These are phyloP conservation scores for Zonitis immaculata DNA, from an alignment of 2,888 invertebrate genomes.

Conservation along the genomic window DNA sequence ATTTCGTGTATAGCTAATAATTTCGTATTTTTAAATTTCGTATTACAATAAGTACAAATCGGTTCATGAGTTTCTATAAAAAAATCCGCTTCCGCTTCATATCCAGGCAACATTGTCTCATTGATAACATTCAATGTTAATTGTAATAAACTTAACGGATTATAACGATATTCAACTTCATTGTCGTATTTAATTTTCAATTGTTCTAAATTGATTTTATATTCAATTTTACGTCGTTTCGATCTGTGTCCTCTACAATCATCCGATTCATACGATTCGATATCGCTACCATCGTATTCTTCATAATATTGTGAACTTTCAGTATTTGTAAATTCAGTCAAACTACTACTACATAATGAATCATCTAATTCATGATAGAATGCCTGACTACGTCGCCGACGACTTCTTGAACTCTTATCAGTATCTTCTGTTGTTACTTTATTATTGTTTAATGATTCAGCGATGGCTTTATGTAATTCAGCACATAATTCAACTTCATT, in stretches of 20 bases:
- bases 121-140: constrained; percentile 41
- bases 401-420: constrained; percentile 28
- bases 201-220: constrained; percentile 7
- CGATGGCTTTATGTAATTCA: constrained; percentile 37
- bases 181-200: constrained; percentile 25
- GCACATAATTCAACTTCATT: constrained; percentile 39
- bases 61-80: constrained; percentile 29
- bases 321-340: constrained; percentile 37
- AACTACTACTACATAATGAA: constrained; percentile 40
- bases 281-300: constrained; percentile 36
- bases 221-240: constrained; percentile 24
- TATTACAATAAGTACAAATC: constrained; percentile 40
- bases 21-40: constrained; percentile 37
- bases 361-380: constrained; percentile 39
- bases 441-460: constrained; percentile 36
- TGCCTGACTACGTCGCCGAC: constrained; percentile 36
- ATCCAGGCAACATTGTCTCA: constrained; percentile 36
- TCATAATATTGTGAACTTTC: constrained; percentile 34
- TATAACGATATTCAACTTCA: constrained; percentile 34
- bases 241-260: constrained; percentile 14
- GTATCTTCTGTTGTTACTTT: constrained; percentile 28
- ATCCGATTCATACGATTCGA: constrained; percentile 32
- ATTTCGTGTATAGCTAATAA: constrained; percentile 43
- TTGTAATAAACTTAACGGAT: constrained; percentile 39
- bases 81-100: constrained; percentile 25